Evolutionary conservation across 1,140 invertebrate genomes (phyloP), one percentile per base, ranked within the genome.

Genomic region (Tribolium madens): DNA sequence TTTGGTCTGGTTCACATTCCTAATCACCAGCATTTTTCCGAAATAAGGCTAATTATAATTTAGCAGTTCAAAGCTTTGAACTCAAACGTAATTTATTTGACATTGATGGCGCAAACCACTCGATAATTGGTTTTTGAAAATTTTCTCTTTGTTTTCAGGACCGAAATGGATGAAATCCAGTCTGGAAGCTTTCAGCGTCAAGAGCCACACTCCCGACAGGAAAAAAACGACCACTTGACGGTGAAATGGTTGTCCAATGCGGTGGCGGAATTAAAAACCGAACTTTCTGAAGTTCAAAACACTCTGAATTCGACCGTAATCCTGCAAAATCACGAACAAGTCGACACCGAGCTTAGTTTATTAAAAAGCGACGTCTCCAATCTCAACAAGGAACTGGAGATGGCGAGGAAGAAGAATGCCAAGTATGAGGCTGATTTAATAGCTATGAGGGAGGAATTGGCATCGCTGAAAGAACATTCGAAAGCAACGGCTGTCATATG

Each of bases 141-240:
- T 18, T 4, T 9, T 9, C 9, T 0, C 12, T 53, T 53, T 17
- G 15, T 74, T 84, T 82, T 52, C 80, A 85, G 85, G 76, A 69
- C 70, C 46, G 83, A 85, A 79, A 79, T 86, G 6, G 81, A 84
- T 47, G 78, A 81, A 71, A 69, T 85, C n/a, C 78, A 80, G 7
- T 75, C 75, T 42, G 81, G 81, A 5, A 75, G 68, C 42, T 15
- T 64, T 33, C 80, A n/a, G n/a, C n/a, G n/a, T n/a, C n/a, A 17
- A 7, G 31, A 75, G 26, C 72, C 76, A 6, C 60, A 64, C 73
- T 79, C 5, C 53, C 77, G 75, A n/a, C 80, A 84, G 69, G 82
- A 83, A 17, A 86, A 84, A 75, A 88, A 88, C 82, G 87, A 88
- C 33, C 84, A 84, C 13, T 76, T 87, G 46, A 87, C 86, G 0